phyloP scores from a whole-genome alignment of 2,888 invertebrate genomes.

The Chrysomela aeneicollis region DNA sequence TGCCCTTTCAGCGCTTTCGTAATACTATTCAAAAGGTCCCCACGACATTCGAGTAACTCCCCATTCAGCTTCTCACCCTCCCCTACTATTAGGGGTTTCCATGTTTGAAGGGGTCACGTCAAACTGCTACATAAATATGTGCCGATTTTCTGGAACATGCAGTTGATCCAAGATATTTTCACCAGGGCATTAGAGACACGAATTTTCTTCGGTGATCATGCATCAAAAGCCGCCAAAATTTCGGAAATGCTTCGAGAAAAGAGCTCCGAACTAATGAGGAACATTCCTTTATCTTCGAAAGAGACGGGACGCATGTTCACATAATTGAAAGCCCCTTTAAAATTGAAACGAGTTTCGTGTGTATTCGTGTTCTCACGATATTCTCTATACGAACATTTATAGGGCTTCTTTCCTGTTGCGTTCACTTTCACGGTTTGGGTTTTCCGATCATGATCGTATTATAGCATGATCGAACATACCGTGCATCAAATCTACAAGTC shows the following conservation, averaged over 20 bases:
- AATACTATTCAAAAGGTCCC: too few relatives aligned
- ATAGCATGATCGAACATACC: slow-evolving; percentile 22
- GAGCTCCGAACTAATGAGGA: slow-evolving; percentile 29
- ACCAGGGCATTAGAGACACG: too few relatives aligned
- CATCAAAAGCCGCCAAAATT: neutral
- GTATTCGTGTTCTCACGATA: slow-evolving; percentile 46
- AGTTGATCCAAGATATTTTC: too few relatives aligned
- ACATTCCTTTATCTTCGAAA: slow-evolving; percentile 31
- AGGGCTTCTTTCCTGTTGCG: slow-evolving; percentile 47
- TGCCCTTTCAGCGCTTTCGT: too few relatives aligned
- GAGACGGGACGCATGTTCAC: slow-evolving; percentile 33
- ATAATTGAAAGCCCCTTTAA: slow-evolving; percentile 21
- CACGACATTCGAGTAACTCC: too few relatives aligned
- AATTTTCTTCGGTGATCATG: too few relatives aligned
- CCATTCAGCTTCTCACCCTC: too few relatives aligned
- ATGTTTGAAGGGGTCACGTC: too few relatives aligned
- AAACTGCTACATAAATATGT: too few relatives aligned
- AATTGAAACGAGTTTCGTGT: slow-evolving; percentile 27
- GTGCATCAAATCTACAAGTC: too few relatives aligned
- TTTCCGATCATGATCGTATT: slow-evolving; percentile 32
- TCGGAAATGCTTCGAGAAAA: neutral
- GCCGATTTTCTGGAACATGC: too few relatives aligned
- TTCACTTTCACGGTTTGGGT: slow-evolving; percentile 41
- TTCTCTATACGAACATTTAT: slow-evolving; percentile 41
- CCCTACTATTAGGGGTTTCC: too few relatives aligned